Evolutionary conservation across 2,888 invertebrate genomes (phyloP).

Genomic region (Sclerodermus sp.): DNA sequence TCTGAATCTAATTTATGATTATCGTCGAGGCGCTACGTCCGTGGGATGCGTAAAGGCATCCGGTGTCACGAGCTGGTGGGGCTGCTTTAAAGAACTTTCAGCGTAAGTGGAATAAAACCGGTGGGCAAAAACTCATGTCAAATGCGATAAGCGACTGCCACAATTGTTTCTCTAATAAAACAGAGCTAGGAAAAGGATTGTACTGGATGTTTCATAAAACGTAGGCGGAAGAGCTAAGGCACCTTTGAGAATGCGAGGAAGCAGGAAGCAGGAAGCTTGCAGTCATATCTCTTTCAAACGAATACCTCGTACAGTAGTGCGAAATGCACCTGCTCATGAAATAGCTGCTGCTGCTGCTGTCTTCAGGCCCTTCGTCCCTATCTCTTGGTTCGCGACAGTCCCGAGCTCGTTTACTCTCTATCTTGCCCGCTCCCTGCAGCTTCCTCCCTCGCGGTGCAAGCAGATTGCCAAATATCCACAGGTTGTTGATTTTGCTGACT

Average conservation of each 20-base stretch:
- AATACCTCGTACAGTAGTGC: slow-evolving; percentile 17
- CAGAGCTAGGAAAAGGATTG: no score
- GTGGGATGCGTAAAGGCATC: no score
- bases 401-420: slow-evolving; percentile 1
- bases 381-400: slow-evolving; percentile 15
- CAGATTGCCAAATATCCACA: slow-evolving; percentile 54
- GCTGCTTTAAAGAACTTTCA: no score
- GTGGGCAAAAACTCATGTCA: no score
- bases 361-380: slow-evolving; percentile 11
- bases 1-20: no score
- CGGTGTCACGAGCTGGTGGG: no score
- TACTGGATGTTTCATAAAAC: slow-evolving; percentile 17
- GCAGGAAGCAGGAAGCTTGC: slow-evolving; percentile 13
- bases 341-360: slow-evolving; percentile 15
- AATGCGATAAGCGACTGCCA: no score
- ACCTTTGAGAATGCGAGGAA: slow-evolving; percentile 14
- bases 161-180: no score
- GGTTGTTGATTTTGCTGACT: slow-evolving; percentile 49
- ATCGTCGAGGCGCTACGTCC: not conserved
- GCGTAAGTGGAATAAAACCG: no score
- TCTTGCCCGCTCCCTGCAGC: not conserved
- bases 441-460: slow-evolving; percentile 27
- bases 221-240: not conserved
- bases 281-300: slow-evolving; percentile 29
- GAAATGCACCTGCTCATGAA: slow-evolving; percentile 20